Evolutionary conservation across 2,888 invertebrate genomes (phyloP).

Genomic region (Clostera curtula): DNA sequence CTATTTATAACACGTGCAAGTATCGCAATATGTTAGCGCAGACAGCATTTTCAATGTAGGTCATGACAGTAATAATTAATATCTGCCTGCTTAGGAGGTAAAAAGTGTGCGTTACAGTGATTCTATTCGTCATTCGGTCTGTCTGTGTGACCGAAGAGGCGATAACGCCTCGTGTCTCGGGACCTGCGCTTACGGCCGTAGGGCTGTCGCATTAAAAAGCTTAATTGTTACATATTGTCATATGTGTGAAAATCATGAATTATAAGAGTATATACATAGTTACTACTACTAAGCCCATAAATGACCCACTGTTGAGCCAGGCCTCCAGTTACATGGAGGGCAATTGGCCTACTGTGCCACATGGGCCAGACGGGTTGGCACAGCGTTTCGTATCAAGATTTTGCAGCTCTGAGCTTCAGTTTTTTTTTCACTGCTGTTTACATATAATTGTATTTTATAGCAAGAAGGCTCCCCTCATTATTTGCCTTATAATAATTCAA

Average conservation of each 20-base stretch:
- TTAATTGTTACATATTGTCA: neutral
- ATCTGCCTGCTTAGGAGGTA: conserved; percentile 34
- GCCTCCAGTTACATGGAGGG: too few relatives aligned
- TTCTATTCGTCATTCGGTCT: conserved; percentile 54
- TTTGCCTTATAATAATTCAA: conserved; percentile 20
- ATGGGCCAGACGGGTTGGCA: too few relatives aligned
- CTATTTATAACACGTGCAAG: conserved; percentile 3
- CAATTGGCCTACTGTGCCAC: too few relatives aligned
- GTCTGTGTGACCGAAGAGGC: conserved; percentile 48
- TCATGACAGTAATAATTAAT: conserved; percentile 35
- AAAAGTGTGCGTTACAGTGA: conserved; percentile 48
- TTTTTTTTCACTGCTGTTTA: too few relatives aligned
- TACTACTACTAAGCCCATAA: too few relatives aligned
- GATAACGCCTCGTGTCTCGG: conserved; percentile 62
- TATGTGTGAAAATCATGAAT: too few relatives aligned
- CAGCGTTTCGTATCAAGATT: too few relatives aligned
- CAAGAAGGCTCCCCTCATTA: neutral
- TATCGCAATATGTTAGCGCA: conserved; percentile 20
- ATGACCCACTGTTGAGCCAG: too few relatives aligned
- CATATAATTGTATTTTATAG: too few relatives aligned
- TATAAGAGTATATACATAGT: too few relatives aligned
- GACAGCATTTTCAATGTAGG: conserved; percentile 31
- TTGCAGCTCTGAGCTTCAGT: too few relatives aligned
- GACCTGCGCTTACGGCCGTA: conserved; percentile 42
- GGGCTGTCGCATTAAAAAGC: conserved; percentile 38